phyloP scores from a whole-genome alignment of 1,140 invertebrate genomes.

The Drosophila albomicans region DNA sequence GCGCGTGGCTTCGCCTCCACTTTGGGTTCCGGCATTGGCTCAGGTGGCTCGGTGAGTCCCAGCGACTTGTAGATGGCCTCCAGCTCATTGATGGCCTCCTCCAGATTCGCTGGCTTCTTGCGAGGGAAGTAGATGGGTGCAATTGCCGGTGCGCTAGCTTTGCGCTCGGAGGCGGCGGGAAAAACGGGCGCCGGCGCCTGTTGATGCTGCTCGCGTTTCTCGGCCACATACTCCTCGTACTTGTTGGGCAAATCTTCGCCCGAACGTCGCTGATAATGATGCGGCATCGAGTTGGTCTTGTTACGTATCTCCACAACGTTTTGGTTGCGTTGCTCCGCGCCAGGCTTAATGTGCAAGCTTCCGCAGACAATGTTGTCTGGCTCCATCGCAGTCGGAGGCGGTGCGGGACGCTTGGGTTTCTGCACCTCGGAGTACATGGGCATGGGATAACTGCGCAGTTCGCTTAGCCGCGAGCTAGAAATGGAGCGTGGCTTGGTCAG shows the following conservation, averaged over 20 bases:
- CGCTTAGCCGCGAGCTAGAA: constrained; percentile 67
- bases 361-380: constrained; percentile 63
- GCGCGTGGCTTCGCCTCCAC: constrained; percentile 88
- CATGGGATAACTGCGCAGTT: constrained; percentile 65
- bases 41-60: constrained; percentile 90
- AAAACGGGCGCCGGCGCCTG: constrained; percentile 59
- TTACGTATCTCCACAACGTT: constrained; percentile 77
- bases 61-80: constrained; percentile 95
- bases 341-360: constrained; percentile 74
- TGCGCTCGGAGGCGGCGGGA: constrained; percentile 49
- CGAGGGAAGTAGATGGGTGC: constrained; percentile 74
- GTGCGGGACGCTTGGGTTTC: constrained; percentile 58
- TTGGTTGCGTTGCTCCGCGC: constrained; percentile 23
- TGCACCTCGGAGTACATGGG: constrained; percentile 81
- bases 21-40: constrained; percentile 86
- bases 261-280: constrained; percentile 70
- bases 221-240: constrained; percentile 79
- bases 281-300: constrained; percentile 81
- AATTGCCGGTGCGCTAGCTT: constrained; percentile 57
- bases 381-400: neutral
- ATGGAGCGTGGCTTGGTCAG: constrained; percentile 73
- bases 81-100: constrained; percentile 94
- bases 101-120: constrained; percentile 90
- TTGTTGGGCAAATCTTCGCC: constrained; percentile 73
- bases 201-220: constrained; percentile 74